phyloP scores from a whole-genome alignment of 2,888 invertebrate species.

The Melolontha melolontha region DNA sequence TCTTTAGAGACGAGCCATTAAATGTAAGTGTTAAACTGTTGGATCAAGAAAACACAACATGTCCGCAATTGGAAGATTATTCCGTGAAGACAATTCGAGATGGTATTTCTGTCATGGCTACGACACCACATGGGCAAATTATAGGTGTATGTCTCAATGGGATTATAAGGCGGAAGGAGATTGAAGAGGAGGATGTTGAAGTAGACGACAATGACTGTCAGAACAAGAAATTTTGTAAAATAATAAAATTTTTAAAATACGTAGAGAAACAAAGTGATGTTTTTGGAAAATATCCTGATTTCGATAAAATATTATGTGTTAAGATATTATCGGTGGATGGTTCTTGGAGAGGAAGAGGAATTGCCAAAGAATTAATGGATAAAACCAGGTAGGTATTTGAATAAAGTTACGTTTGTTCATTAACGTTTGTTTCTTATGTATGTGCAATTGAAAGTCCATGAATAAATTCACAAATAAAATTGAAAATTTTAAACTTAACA shows the following conservation, averaged over 20 bases:
- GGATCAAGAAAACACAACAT: constrained; percentile 71
- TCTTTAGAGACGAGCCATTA: constrained; percentile 80
- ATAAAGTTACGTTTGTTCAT: too few species aligned
- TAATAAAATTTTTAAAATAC: constrained; percentile 71
- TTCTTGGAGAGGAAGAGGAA: constrained; percentile 74
- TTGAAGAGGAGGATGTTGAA: constrained; percentile 62
- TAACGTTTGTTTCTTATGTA: too few species aligned
- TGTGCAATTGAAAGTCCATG: too few species aligned
- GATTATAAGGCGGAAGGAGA: constrained; percentile 60
- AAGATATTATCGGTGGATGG: constrained; percentile 77
- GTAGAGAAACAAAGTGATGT: constrained; percentile 71
- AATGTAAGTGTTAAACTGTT: constrained; percentile 73
- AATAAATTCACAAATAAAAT: too few species aligned
- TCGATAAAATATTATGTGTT: constrained; percentile 70
- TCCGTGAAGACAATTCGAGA: constrained; percentile 70
- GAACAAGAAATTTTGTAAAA: constrained; percentile 75
- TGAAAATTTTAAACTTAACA: too few species aligned
- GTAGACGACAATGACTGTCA: constrained; percentile 67
- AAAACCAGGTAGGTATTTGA: constrained; percentile 69
- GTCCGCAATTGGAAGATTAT: constrained; percentile 74
- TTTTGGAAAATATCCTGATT: constrained; percentile 70
- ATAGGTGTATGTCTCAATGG: constrained; percentile 63
- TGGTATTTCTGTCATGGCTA: constrained; percentile 74
- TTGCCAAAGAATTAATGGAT: constrained; percentile 73
- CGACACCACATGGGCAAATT: constrained; percentile 70